Conservation (phyloP, 2,797 vertebrate genomes). For the Diceros bicornis region DNA sequence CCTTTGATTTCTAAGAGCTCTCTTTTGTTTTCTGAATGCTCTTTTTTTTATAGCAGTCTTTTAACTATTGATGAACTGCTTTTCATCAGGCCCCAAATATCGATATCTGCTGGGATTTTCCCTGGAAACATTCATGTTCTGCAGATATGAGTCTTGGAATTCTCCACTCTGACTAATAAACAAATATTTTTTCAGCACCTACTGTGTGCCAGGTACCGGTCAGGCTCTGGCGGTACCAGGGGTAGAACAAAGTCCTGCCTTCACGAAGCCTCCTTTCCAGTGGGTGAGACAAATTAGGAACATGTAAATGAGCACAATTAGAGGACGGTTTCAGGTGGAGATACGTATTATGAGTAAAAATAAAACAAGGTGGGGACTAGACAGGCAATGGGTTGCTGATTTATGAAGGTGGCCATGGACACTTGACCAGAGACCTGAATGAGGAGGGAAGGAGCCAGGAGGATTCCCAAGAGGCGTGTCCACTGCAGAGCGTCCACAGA, state of each 20-base stretch:
- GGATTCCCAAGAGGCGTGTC: background rate
- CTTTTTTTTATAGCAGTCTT: background rate
- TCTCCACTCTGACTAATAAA: background rate
- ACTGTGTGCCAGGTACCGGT: background rate
- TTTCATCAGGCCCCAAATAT: background rate
- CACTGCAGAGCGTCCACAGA: background rate
- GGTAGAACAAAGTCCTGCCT: background rate
- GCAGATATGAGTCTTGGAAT: background rate
- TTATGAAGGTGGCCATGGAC: background rate
- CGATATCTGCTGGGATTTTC: background rate
- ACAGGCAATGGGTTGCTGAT: background rate
- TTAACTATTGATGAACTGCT: background rate
- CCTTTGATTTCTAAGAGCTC: background rate
- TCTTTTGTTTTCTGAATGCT: background rate
- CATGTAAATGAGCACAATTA: background rate
- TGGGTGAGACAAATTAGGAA: background rate
- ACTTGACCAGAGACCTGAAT: background rate
- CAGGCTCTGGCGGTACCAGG: background rate
- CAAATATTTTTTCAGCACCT: background rate
- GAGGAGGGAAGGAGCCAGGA: background rate
- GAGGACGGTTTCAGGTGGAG: background rate
- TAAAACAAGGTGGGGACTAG: background rate
- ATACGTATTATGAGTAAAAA: background rate
- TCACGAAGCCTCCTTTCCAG: background rate
- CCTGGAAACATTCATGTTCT: background rate